phyloP scores from a whole-genome alignment of 2,888 invertebrate genomes.

The Pogonocherus hispidulus region DNA sequence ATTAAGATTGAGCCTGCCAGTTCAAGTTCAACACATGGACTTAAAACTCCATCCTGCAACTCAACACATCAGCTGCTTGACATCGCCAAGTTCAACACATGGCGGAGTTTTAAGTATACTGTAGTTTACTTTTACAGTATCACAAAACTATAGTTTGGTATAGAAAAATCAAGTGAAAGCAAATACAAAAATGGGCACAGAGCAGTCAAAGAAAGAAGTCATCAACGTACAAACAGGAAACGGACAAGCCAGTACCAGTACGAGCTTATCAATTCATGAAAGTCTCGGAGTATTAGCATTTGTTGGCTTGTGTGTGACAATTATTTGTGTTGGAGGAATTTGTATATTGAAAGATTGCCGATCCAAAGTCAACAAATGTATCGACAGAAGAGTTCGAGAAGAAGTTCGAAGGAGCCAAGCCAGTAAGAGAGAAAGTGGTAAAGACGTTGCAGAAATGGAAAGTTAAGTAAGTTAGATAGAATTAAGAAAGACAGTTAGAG shows the following conservation, averaged over 20 bases:
- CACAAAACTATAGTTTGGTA: no score
- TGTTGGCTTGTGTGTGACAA: not conserved
- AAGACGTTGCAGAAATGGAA: not conserved
- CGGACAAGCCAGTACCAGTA: not conserved
- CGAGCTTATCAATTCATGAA: not conserved
- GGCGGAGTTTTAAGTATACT: no score
- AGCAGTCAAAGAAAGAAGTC: not conserved
- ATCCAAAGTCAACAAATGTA: not conserved
- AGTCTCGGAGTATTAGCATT: not conserved
- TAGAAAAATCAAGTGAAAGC: no score
- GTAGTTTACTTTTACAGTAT: no score
- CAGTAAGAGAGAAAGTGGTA: not conserved
- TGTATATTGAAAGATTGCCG: not conserved
- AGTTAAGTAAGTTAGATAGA: no score
- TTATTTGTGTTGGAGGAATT: not conserved
- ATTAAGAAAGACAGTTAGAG: no score
- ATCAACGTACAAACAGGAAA: not conserved
- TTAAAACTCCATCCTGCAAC: no score
- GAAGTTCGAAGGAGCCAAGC: not conserved
- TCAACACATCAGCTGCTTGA: no score
- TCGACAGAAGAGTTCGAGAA: not conserved
- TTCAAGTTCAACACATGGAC: no score
- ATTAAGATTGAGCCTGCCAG: no score
- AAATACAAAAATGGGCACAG: not conserved
- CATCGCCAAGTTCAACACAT: no score